A percentile compares a stretch with the other conserved stretches of the same genome.
These are phyloP conservation scores for Austrofundulus limnaeus DNA, from an alignment of 2,113 vertebrate species.

Conservation along the genomic window DNA sequence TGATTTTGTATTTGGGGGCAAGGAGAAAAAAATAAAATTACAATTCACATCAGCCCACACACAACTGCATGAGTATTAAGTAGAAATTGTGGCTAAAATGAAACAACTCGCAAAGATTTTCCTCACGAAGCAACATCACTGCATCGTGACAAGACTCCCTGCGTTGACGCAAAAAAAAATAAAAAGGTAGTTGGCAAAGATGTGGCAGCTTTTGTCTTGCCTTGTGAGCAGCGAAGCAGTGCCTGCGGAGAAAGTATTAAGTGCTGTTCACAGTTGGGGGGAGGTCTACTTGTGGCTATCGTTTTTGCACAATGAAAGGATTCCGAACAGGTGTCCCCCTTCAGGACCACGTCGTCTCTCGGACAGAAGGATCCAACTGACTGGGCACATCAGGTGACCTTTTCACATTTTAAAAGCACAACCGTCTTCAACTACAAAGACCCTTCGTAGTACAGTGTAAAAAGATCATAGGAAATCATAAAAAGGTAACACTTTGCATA, in stretches of 20 bases:
- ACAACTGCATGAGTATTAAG: slow-evolving; percentile 30
- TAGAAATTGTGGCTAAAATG: slow-evolving; percentile 41
- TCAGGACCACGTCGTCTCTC: slow-evolving; percentile 35
- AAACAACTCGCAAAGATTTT: slow-evolving; percentile 50
- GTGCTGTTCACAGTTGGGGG: slow-evolving; percentile 71
- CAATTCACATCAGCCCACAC: slow-evolving; percentile 59
- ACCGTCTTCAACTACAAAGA: slow-evolving; percentile 63
- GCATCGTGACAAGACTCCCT: slow-evolving; percentile 39
- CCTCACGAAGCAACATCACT: slow-evolving; percentile 43
- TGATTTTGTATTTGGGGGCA: slow-evolving; percentile 48
- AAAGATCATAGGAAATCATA: slow-evolving; percentile 72
- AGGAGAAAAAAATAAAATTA: slow-evolving; percentile 41
- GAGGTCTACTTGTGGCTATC: slow-evolving; percentile 58
- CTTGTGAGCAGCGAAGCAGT: slow-evolving; percentile 52
- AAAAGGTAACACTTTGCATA: slow-evolving; percentile 77
- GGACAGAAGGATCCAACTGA: slow-evolving; percentile 51
- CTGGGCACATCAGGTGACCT: slow-evolving; percentile 64
- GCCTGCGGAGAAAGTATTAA: slow-evolving; percentile 63
- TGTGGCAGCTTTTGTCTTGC: slow-evolving; percentile 60
- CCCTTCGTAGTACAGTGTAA: slow-evolving; percentile 73
- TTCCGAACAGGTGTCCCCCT: slow-evolving; percentile 43
- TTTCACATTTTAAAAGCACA: slow-evolving; percentile 72
- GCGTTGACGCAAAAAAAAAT: slow-evolving; percentile 9
- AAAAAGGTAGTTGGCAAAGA: slow-evolving; percentile 55
- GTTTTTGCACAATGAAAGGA: slow-evolving; percentile 53